Percentiles rank a stretch among this genome's conserved stretches.
These are phyloP conservation scores for Sarcophaga rosellei DNA, from an alignment of 2,888 invertebrate species.

Conservation along the genomic window DNA sequence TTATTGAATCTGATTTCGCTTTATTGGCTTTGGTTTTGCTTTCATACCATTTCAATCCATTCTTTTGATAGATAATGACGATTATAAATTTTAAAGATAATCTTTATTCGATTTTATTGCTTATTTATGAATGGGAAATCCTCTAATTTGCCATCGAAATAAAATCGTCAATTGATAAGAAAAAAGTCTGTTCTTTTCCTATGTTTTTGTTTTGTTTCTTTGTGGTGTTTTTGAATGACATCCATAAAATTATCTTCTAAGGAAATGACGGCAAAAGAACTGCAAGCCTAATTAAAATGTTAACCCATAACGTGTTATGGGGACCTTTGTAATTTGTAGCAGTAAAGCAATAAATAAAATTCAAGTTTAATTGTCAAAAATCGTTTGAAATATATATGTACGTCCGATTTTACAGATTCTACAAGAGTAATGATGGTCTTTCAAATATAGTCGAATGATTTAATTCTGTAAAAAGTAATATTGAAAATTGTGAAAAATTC, in stretches of 20 bases:
- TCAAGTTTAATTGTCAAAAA: no score
- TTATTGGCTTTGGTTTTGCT: background rate
- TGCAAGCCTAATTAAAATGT: background rate
- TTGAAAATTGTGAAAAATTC: no score
- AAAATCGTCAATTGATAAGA: background rate
- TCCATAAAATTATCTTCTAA: background rate
- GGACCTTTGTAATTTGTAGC: background rate
- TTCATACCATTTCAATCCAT: background rate
- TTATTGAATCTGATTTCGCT: background rate
- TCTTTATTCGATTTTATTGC: background rate
- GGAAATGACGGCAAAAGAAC: background rate
- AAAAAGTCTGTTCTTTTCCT: background rate
- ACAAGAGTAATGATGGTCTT: no score
- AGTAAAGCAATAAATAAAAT: background rate
- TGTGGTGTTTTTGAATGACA: background rate
- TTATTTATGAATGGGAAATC: background rate
- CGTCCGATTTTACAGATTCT: no score
- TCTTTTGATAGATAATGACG: background rate
- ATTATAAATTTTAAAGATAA: background rate
- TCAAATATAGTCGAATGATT: no score
- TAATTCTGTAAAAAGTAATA: no score
- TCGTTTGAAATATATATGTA: no score
- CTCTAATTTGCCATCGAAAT: background rate
- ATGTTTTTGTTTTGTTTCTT: background rate
- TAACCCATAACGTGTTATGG: background rate